phyloP scores from a whole-genome alignment of 2,797 vertebrate species.

The Chloroceryle inda region DNA sequence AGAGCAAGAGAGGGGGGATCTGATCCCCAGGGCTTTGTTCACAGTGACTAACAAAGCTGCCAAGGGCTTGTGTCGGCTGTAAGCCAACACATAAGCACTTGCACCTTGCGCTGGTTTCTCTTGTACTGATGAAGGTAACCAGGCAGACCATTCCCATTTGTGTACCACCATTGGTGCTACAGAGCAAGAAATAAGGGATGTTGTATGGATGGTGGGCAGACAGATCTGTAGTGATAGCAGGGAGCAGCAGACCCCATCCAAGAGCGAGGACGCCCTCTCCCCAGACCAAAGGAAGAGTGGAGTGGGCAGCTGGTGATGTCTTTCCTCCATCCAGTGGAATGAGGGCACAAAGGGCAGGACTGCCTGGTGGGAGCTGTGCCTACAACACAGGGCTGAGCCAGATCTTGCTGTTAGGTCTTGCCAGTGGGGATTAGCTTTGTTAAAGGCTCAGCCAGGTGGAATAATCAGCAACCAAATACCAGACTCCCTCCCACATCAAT shows the following conservation, averaged over 20 bases:
- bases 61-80: rapidly evolving
- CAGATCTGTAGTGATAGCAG: not conserved
- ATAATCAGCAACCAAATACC: not conserved
- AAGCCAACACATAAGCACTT: not conserved
- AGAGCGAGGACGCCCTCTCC: rapidly evolving
- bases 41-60: not conserved
- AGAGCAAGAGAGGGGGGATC: not conserved
- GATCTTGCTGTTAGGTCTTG: not conserved
- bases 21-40: not conserved
- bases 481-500: not conserved
- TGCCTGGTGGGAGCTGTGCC: rapidly evolving
- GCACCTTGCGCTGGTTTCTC: not conserved
- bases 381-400: not conserved
- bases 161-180: not conserved
- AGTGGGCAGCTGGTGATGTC: rapidly evolving
- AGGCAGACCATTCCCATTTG: not conserved
- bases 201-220: not conserved
- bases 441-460: constrained; percentile 11
- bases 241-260: not conserved
- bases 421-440: not conserved
- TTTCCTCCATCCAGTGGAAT: not conserved
- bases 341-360: not conserved
- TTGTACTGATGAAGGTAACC: not conserved
- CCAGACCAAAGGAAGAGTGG: not conserved
- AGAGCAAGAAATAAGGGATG: not conserved